Percentiles rank a stretch among this genome's conserved stretches.
phyloP scores from a whole-genome alignment of 2,113 vertebrate species.

The Crotophaga sulcirostris region DNA sequence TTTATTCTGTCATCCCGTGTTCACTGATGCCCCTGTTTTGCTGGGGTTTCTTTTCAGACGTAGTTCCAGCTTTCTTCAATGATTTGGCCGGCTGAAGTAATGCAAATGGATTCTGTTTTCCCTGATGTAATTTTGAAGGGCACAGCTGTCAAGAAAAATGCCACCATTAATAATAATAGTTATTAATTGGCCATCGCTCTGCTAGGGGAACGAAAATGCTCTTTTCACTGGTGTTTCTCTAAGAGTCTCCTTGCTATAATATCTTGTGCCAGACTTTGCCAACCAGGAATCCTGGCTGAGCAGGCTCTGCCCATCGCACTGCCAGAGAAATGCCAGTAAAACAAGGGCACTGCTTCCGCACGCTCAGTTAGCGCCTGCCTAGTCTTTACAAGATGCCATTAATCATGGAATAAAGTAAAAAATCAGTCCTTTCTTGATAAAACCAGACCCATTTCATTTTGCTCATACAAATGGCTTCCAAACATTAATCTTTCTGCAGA shows the following conservation, averaged over 20 bases:
- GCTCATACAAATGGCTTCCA: neutral
- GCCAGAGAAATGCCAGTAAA: neutral
- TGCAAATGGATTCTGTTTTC: neutral
- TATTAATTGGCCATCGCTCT: conserved; percentile 12
- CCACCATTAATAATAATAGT: neutral
- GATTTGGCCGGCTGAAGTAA: neutral
- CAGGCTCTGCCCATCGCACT: neutral
- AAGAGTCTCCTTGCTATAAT: neutral
- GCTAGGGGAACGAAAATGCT: neutral
- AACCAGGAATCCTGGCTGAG: neutral
- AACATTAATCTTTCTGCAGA: neutral
- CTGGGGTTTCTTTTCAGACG: neutral
- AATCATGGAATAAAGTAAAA: neutral
- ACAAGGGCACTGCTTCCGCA: neutral
- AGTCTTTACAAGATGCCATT: neutral
- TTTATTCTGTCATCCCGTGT: neutral
- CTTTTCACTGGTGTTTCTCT: neutral
- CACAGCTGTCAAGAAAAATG: neutral
- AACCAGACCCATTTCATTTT: neutral
- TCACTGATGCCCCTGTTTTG: neutral
- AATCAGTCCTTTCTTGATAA: neutral
- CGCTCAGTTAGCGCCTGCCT: neutral
- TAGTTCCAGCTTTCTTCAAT: neutral
- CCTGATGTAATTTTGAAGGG: conserved; percentile 6
- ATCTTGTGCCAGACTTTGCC: neutral